Evolutionary conservation across 2,888 invertebrate genomes (phyloP).

Genomic region (Agrilus cyanescens): DNA sequence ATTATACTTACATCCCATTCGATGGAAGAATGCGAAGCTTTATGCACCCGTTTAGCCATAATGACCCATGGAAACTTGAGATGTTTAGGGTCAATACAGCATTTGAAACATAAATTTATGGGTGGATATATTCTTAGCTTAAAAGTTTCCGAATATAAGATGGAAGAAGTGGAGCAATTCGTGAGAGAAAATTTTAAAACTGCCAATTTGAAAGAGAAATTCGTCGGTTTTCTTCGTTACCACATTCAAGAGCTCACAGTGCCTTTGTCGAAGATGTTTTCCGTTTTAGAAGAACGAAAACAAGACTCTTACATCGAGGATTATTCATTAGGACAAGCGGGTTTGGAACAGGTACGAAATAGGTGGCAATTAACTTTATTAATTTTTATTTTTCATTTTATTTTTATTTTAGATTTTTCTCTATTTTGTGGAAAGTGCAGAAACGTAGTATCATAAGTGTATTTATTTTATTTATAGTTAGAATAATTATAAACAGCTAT

Average conservation of each 20-base stretch:
- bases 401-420: no score
- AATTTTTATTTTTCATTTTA: no score
- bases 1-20: slow-evolving; percentile 70
- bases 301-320: slow-evolving; percentile 45
- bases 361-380: no score
- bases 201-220: slow-evolving; percentile 43
- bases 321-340: slow-evolving; percentile 66
- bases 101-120: slow-evolving; percentile 62
- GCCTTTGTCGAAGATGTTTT: slow-evolving; percentile 59
- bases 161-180: slow-evolving; percentile 12
- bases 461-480: no score
- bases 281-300: slow-evolving; percentile 45
- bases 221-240: slow-evolving; percentile 55
- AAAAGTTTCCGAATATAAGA: slow-evolving; percentile 24
- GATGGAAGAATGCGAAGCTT: slow-evolving; percentile 72
- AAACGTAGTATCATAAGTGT: no score
- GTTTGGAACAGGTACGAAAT: slow-evolving; percentile 54
- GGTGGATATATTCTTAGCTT: slow-evolving; percentile 32
- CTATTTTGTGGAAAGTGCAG: no score
- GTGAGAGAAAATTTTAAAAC: slow-evolving; percentile 12
- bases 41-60: slow-evolving; percentile 62
- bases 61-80: slow-evolving; percentile 68
- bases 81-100: slow-evolving; percentile 64
- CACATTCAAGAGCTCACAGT: slow-evolving; percentile 44
- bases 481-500: no score